These are phyloP conservation scores for Bimastos eiseni DNA, from an alignment of 2,888 invertebrate genomes.

Conservation along the genomic window DNA sequence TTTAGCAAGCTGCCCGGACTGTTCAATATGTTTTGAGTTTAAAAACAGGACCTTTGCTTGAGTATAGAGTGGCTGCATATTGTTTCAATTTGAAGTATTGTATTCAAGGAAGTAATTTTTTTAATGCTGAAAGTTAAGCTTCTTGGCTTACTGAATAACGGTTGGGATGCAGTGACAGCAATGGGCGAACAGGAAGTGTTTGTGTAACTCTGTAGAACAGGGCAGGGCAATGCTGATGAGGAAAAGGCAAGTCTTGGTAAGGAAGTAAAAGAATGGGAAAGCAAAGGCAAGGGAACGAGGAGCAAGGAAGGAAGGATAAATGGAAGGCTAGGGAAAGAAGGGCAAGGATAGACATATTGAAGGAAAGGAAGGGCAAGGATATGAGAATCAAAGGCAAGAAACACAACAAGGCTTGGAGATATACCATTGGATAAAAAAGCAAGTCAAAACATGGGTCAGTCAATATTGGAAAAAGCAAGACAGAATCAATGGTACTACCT, in stretches of 20 bases:
- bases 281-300: neutral
- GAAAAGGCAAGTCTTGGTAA: neutral
- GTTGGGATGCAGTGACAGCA: neutral
- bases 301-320: neutral
- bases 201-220: neutral
- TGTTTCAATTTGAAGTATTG: neutral
- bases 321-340: no score
- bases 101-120: neutral
- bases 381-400: no score
- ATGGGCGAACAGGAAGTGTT: neutral
- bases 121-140: neutral
- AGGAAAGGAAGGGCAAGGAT: no score
- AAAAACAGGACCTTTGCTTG: neutral
- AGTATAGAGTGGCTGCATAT: neutral
- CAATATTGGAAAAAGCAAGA: no score
- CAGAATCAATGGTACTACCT: no score
- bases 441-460: no score
- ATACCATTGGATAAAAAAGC: no score
- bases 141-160: neutral
- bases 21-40: neutral
- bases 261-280: neutral
- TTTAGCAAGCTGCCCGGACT: neutral
- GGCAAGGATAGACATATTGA: no score
- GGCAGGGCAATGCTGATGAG: neutral
- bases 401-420: no score